phyloP scores from a whole-genome alignment of 2,888 invertebrate species.

The Tanypteryx hageni region DNA sequence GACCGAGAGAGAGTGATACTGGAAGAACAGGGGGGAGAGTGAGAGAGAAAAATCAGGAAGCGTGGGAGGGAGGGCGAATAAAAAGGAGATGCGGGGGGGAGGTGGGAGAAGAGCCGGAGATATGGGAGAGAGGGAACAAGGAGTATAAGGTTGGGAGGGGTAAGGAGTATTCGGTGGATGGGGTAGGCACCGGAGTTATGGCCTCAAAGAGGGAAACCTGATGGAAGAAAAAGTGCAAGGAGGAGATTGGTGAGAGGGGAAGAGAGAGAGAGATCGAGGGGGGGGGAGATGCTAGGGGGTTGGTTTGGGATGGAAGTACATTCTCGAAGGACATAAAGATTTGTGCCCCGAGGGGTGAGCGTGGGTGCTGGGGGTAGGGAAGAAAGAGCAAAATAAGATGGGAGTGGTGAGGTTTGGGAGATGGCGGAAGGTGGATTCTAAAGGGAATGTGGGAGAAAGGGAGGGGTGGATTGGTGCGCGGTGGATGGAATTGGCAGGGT shows the following conservation, averaged over 20 bases:
- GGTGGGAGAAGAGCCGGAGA: background rate
- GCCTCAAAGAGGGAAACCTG: background rate
- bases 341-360: conserved; percentile 28
- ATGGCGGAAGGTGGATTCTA: background rate
- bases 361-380: background rate
- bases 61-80: background rate
- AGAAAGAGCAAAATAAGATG: background rate
- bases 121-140: background rate
- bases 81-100: background rate
- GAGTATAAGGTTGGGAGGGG: background rate
- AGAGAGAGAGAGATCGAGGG: background rate
- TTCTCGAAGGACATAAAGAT: conserved; percentile 4
- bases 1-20: background rate
- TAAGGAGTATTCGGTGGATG: background rate
- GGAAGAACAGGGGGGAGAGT: background rate
- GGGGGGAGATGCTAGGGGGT: background rate
- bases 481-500: conserved; percentile 12
- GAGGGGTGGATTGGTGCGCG: background rate
- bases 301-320: background rate
- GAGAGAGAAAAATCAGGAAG: background rate
- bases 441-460: background rate
- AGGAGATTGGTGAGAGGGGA: background rate
- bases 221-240: background rate
- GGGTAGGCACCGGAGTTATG: background rate
- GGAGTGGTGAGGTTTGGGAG: background rate